phyloP scores from a whole-genome alignment of 2,888 invertebrate genomes.

The Temnothorax unifasciatus region DNA sequence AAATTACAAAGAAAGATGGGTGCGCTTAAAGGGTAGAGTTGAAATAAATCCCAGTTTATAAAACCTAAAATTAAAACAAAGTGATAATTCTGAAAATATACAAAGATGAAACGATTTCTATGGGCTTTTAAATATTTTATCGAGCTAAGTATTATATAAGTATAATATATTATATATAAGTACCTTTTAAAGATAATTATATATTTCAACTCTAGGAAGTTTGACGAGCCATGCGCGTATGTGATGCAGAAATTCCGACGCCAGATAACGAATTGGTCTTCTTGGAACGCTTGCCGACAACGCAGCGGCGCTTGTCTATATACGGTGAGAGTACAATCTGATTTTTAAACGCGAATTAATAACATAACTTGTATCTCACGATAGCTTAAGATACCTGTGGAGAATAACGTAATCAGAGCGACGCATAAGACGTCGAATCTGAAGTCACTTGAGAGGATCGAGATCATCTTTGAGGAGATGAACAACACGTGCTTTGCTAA shows the following conservation, averaged over 20 bases:
- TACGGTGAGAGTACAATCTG: conserved; percentile 61
- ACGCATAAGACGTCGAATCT: conserved; percentile 68
- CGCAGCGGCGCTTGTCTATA: conserved; percentile 73
- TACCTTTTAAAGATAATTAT: neutral
- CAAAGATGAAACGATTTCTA: conserved; percentile 15
- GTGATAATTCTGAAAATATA: neutral
- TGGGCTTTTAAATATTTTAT: neutral
- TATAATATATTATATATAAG: neutral
- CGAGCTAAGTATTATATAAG: too few relatives aligned
- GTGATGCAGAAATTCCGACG: conserved; percentile 77
- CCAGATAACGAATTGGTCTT: conserved; percentile 78
- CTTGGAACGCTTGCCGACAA: conserved; percentile 69
- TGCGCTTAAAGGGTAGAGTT: neutral
- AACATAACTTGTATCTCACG: neutral
- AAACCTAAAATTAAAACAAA: neutral
- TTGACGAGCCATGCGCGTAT: conserved; percentile 74
- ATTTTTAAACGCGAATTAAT: neutral
- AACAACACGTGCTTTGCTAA: conserved; percentile 72
- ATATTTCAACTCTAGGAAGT: conserved; percentile 68
- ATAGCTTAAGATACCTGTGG: conserved; percentile 57
- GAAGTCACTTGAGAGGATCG: conserved; percentile 67
- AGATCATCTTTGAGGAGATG: conserved; percentile 67
- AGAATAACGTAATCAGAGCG: conserved; percentile 71
- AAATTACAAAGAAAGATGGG: neutral
- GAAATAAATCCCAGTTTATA: neutral